Base-by-base conservation (phyloP, 2,888 invertebrate species). In the Hypomecis punctinalis region DNA sequence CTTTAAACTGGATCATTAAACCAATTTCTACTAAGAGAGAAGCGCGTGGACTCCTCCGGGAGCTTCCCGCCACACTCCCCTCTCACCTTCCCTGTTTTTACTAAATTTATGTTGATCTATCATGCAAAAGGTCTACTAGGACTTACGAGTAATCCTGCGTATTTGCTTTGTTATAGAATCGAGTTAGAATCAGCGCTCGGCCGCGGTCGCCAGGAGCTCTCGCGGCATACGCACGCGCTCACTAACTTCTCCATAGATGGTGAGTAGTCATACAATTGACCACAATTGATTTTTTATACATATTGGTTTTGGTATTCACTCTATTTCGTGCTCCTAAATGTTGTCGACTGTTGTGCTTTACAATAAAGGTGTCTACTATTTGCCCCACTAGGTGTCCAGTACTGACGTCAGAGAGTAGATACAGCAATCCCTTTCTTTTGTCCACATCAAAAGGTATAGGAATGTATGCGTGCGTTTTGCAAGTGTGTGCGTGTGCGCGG, bases 141-240 rank as follows among this genome's bases (percentile, higher is more conserved):
- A 23, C 23, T 23, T 23, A 23, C 23, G 3, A 23, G 23, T 23
- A 10, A 5, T 13, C 7, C 13, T 46, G 8, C 4, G 9, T 33
- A 13, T 61, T 56, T 33, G 36, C 42, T 33, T 66, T 71, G 37
- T 80, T 81, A 2, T 76, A 93, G 96, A 81, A 96, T 97, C 85
- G 96, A 96, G 81, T 94, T 96, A 81, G 97, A 97, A 86, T 95
- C 96, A 2, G 95, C 96, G 93, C 85, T 97, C 84, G 85, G 93
- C 76, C 93, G 94, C 80, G 91, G 93, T 70, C 94, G 93, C 73
- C 93, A 85, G 68, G 92, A 91, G 72, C 76, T 88, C 71, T 82
- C 89, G 80, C 85, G 89, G 73, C 90, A 89, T 72, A 75, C 87
- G 62, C 88, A 88, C 73, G 76, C 89, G 71, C 85, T 90, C 63